phyloP scores from a whole-genome alignment of 1,140 invertebrate genomes.

The Drosophila mayri region DNA sequence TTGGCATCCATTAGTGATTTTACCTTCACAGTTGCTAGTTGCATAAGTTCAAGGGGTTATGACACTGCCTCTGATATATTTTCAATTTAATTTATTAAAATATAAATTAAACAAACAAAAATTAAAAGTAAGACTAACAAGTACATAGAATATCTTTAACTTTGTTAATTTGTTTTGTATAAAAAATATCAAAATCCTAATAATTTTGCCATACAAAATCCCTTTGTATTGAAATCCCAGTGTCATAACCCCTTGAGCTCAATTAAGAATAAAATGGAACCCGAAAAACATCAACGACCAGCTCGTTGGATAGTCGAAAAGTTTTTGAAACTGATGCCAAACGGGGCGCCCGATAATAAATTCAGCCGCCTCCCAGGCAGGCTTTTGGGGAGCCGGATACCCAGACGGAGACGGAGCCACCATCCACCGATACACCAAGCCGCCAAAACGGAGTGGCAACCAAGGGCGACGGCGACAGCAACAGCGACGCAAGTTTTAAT shows the following conservation, averaged over 20 bases:
- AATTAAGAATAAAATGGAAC: background rate
- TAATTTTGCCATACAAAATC: background rate
- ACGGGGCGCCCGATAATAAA: slow-evolving; percentile 72
- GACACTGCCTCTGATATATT: background rate
- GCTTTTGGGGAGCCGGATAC: background rate
- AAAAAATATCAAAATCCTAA: background rate
- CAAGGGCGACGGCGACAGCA: slow-evolving; percentile 46
- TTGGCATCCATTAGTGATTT: slow-evolving; percentile 76
- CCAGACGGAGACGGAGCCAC: slow-evolving; percentile 11
- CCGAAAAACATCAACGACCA: slow-evolving; percentile 21
- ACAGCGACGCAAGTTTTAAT: slow-evolving; percentile 75
- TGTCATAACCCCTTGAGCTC: slow-evolving; percentile 3
- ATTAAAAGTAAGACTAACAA: background rate
- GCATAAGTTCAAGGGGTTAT: slow-evolving; percentile 48
- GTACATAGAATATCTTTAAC: fast-evolving
- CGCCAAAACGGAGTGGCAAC: slow-evolving; percentile 36
- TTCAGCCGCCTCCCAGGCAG: slow-evolving; percentile 61
- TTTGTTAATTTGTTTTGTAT: background rate
- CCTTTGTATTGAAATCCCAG: background rate
- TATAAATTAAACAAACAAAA: too few species aligned
- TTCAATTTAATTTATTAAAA: background rate
- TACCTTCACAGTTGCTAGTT: slow-evolving; percentile 68
- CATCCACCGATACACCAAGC: slow-evolving; percentile 7
- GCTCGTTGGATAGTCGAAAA: slow-evolving; percentile 71
- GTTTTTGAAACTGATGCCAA: slow-evolving; percentile 81